These are phyloP conservation scores for Lepidostoma basale DNA, from an alignment of 1,140 invertebrate species.

Conservation along the genomic window DNA sequence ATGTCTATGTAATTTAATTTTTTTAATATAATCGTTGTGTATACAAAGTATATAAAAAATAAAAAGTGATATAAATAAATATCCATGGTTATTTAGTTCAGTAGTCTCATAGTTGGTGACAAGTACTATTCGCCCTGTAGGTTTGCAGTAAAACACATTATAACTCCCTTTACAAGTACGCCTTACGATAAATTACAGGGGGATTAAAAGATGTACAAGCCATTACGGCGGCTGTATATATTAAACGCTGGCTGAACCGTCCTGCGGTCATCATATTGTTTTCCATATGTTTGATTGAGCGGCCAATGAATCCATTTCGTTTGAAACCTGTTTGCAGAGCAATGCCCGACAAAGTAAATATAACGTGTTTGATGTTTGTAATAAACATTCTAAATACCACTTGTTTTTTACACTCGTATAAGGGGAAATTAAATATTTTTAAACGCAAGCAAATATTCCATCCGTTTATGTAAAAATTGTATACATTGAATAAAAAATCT, in stretches of 20 bases:
- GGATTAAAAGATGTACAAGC: slow-evolving; percentile 24
- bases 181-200: slow-evolving; percentile 24
- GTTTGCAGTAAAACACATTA: too few relatives aligned
- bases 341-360: slow-evolving; percentile 3
- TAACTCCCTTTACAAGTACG: background rate
- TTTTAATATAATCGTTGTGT: too few relatives aligned
- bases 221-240: background rate
- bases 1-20: too few relatives aligned
- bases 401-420: background rate
- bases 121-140: too few relatives aligned
- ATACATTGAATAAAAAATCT: too few relatives aligned
- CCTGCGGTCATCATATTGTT: slow-evolving; percentile 2
- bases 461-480: too few relatives aligned
- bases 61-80: too few relatives aligned
- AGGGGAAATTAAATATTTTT: slow-evolving; percentile 13
- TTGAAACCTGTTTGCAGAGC: background rate
- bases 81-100: too few relatives aligned
- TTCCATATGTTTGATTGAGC: slow-evolving; percentile 7
- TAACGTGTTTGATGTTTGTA: slow-evolving; percentile 4
- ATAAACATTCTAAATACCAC: background rate
- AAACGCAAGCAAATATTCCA: too few relatives aligned
- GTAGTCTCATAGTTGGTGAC: too few relatives aligned
- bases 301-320: slow-evolving; percentile 4
- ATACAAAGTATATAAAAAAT: too few relatives aligned
- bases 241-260: background rate